Evolutionary conservation across 2,113 vertebrate genomes (phyloP).

Genomic region (Periophthalmodon schlosseri): DNA sequence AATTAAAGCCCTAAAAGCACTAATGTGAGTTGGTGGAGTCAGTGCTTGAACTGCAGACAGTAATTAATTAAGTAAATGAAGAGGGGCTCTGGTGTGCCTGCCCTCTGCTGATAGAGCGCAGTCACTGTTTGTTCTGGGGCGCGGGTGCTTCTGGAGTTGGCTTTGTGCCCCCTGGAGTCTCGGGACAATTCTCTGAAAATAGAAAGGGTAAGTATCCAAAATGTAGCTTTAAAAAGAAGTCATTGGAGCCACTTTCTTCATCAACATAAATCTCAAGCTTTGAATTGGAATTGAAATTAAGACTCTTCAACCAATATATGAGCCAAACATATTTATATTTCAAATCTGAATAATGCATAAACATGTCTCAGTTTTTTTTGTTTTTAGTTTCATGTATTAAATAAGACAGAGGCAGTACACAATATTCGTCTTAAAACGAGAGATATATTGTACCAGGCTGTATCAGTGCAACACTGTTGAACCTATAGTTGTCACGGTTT

Average conservation of each 20-base stretch:
- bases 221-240: not conserved
- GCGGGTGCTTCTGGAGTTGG: not conserved
- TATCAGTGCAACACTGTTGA: too few species aligned
- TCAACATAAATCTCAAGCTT: too few species aligned
- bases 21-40: constrained; percentile 18
- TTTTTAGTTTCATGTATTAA: too few species aligned
- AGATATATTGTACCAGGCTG: too few species aligned
- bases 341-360: too few species aligned
- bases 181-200: constrained; percentile 14
- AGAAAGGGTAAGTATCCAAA: not conserved
- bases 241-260: not conserved
- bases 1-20: constrained; percentile 26
- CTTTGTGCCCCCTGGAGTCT: constrained; percentile 15
- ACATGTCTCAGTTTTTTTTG: too few species aligned
- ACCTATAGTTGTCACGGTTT: too few species aligned
- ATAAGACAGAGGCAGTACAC: too few species aligned
- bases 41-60: constrained; percentile 43
- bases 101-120: constrained; percentile 26
- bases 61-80: constrained; percentile 60
- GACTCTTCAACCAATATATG: too few species aligned
- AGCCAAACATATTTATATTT: too few species aligned
- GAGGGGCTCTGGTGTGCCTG: constrained; percentile 37
- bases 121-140: constrained; percentile 33
- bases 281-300: too few species aligned
- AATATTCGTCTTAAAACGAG: too few species aligned